phyloP scores from a whole-genome alignment of 2,113 vertebrate genomes.

The human region GRCh38 chr4:69956001-69956500 shows the following conservation, averaged over 20 bases:
- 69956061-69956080: neutral
- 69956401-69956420: neutral
- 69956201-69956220: neutral
- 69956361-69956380: slow-evolving; percentile 10
- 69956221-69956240: neutral
- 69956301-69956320: slow-evolving; percentile 62
- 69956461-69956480: neutral
- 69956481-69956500: neutral
- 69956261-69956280: neutral
- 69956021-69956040: slow-evolving; percentile 26
- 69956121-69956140: neutral
- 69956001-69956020: neutral
- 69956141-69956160: neutral
- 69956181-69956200: neutral
- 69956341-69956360: slow-evolving; percentile 70
- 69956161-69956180: neutral
- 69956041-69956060: neutral
- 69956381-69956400: neutral
- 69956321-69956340: neutral
- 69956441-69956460: neutral
- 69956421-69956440: neutral
- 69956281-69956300: neutral
- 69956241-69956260: neutral
- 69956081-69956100: neutral
- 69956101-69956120: neutral